These are phyloP conservation scores for Callaeas wilsoni DNA, from an alignment of 2,113 vertebrate species.

Conservation along the genomic window DNA sequence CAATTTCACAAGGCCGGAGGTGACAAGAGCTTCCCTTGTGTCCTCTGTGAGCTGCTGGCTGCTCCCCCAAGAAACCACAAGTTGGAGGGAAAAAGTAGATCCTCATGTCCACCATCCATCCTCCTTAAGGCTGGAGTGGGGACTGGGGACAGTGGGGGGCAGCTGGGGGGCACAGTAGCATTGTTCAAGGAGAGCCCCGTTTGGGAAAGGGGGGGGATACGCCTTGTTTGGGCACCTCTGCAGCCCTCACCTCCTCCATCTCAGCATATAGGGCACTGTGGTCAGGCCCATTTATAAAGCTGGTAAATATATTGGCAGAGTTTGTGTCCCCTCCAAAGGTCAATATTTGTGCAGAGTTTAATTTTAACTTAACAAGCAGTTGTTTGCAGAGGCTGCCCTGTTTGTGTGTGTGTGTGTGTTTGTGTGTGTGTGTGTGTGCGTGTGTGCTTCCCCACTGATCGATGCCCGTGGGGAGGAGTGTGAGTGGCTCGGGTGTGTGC, in stretches of 20 bases:
- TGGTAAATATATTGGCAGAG: constrained; percentile 77
- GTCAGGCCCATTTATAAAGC: constrained; percentile 81
- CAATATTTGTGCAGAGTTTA: constrained; percentile 85
- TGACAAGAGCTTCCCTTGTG: not conserved
- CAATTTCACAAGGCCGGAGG: not conserved
- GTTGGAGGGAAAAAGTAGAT: not conserved
- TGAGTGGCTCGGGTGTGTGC: not conserved
- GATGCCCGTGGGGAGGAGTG: not conserved
- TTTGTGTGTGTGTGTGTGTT: not conserved
- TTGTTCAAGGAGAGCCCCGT: not conserved
- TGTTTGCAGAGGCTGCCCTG: constrained; percentile 76
- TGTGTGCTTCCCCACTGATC: not conserved
- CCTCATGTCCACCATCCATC: not conserved
- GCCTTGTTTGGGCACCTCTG: not conserved
- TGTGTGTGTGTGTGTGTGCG: not conserved
- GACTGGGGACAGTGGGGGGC: rapidly evolving
- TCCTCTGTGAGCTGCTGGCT: not conserved
- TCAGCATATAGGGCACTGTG: constrained; percentile 68
- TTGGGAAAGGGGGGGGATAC: not conserved
- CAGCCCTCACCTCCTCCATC: constrained; percentile 52
- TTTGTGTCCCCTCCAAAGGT: constrained; percentile 81
- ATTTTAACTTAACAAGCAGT: constrained; percentile 84
- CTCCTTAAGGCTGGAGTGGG: not conserved
- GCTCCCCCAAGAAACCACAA: not conserved
- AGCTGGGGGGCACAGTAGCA: not conserved